Conservation (phyloP, 2,888 invertebrate species). For the Oligia latruncula region DNA sequence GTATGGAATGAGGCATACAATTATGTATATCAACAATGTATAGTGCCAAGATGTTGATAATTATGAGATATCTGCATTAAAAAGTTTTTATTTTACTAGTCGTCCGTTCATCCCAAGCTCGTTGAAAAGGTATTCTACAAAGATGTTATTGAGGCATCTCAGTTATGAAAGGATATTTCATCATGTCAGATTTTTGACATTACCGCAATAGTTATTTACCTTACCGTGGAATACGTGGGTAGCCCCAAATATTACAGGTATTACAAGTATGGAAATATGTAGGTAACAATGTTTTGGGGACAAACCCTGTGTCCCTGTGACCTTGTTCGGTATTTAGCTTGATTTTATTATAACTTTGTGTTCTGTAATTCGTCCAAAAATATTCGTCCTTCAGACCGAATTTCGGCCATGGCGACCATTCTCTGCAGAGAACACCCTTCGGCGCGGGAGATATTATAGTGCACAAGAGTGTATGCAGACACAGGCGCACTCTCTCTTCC, state of each 20-base stretch:
- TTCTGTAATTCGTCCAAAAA: background rate
- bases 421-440: background rate
- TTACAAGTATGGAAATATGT: slow-evolving; percentile 8
- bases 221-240: slow-evolving; percentile 39
- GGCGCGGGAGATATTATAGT: too few relatives aligned
- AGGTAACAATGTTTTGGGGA: slow-evolving; percentile 25
- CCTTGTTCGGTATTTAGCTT: background rate
- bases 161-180: slow-evolving; percentile 69
- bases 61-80: background rate
- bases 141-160: slow-evolving; percentile 72
- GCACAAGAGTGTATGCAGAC: too few relatives aligned
- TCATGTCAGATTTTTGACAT: slow-evolving; percentile 71
- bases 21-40: background rate
- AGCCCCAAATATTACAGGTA: slow-evolving; percentile 12
- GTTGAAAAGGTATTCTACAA: slow-evolving; percentile 72
- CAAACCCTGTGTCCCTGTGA: background rate
- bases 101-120: slow-evolving; percentile 44
- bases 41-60: background rate
- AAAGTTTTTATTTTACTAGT: background rate
- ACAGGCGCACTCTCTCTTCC: too few relatives aligned
- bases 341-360: background rate
- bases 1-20: slow-evolving; percentile 5
- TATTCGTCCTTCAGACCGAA: background rate
- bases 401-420: background rate
- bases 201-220: slow-evolving; percentile 51